These are phyloP conservation scores for Drosophila auraria DNA, from an alignment of 1,140 invertebrate genomes.

Conservation along the genomic window DNA sequence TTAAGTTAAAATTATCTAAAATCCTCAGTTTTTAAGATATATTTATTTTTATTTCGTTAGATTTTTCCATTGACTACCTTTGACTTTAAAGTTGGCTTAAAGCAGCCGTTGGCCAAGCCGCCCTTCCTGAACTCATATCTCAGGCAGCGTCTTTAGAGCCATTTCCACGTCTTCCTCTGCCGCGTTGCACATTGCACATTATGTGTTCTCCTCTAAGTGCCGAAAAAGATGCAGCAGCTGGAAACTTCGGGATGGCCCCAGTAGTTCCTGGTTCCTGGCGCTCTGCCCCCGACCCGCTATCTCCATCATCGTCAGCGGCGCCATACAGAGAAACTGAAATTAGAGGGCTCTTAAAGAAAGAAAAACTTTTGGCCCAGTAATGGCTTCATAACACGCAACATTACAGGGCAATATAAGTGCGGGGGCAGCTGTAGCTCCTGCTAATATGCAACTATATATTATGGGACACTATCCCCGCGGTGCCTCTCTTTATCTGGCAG, in stretches of 20 bases:
- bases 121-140: constrained; percentile 46
- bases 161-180: constrained; percentile 37
- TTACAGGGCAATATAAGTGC: constrained; percentile 69
- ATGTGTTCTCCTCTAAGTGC: constrained; percentile 51
- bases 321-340: constrained; percentile 51
- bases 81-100: neutral
- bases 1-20: too few species aligned
- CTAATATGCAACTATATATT: constrained; percentile 82
- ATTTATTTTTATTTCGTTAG: neutral
- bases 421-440: constrained; percentile 54
- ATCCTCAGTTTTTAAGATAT: neutral
- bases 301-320: constrained; percentile 42
- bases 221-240: constrained; percentile 52
- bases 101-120: neutral
- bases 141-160: constrained; percentile 32
- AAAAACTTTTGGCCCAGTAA: constrained; percentile 75
- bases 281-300: neutral
- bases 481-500: constrained; percentile 3
- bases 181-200: constrained; percentile 33
- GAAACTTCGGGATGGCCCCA: constrained; percentile 17
- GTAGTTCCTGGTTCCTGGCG: neutral
- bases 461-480: constrained; percentile 50
- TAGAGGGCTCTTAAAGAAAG: constrained; percentile 74
- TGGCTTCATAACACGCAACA: constrained; percentile 83
- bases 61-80: too few species aligned